Conservation (phyloP, 2,113 vertebrate species). For the Leptodactylus fuscus region DNA sequence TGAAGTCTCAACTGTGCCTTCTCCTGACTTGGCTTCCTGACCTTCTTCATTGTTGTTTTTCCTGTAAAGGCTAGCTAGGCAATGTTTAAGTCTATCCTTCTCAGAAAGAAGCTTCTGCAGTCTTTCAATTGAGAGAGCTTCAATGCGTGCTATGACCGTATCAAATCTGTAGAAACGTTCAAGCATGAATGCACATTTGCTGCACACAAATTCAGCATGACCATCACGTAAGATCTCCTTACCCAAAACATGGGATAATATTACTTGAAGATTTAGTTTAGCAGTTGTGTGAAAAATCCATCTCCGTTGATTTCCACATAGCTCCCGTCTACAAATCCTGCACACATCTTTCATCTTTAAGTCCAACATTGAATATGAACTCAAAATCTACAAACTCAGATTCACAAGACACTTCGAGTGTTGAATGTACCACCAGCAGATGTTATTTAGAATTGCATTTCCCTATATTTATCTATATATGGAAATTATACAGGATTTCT, state of each 20-base stretch:
- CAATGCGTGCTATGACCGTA: conserved; percentile 92
- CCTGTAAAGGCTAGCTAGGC: conserved; percentile 84
- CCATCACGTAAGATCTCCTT: conserved; percentile 87
- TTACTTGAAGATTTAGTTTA: conserved; percentile 91
- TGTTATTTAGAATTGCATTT: background rate
- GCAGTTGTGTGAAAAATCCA: conserved; percentile 95
- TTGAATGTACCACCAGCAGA: background rate
- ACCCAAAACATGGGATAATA: conserved; percentile 91
- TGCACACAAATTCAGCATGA: conserved; percentile 91
- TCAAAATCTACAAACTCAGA: background rate
- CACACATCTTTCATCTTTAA: conserved; percentile 86
- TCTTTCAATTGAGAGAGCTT: conserved; percentile 93
- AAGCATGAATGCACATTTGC: conserved; percentile 96
- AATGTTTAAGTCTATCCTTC: conserved; percentile 89
- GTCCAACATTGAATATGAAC: background rate
- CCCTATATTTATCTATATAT: background rate
- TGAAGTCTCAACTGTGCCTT: conserved; percentile 76
- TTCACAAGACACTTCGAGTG: background rate
- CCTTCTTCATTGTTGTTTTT: conserved; percentile 79
- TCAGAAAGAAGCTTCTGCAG: conserved; percentile 90
- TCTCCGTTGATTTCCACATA: conserved; percentile 93
- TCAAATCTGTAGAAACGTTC: conserved; percentile 96
- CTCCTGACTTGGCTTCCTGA: conserved; percentile 61
- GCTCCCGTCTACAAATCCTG: conserved; percentile 91
- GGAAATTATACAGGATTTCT: background rate